A percentile compares a stretch with the other conserved stretches of the same genome.
These are phyloP conservation scores for Pantala flavescens DNA, from an alignment of 1,140 invertebrate species.

Conservation along the genomic window DNA sequence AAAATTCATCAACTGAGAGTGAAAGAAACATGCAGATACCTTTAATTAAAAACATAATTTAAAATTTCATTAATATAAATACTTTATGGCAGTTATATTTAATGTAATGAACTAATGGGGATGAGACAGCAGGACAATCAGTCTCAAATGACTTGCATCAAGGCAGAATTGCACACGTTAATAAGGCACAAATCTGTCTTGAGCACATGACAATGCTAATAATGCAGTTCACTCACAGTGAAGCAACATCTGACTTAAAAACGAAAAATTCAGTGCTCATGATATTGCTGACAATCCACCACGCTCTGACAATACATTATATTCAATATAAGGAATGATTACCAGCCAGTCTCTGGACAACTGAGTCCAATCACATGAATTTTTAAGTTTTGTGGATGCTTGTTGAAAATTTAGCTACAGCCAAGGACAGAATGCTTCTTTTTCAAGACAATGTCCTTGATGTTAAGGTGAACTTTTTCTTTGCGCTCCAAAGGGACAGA, in stretches of 20 bases:
- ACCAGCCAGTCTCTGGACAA: neutral
- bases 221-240: constrained; percentile 3
- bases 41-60: neutral
- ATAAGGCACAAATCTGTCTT: neutral
- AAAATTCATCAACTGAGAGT: neutral
- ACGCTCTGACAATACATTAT: neutral
- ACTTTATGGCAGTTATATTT: neutral
- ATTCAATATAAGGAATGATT: neutral
- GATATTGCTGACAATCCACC: neutral
- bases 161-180: neutral
- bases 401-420: constrained; percentile 19
- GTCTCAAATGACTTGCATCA: neutral
- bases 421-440: constrained; percentile 39
- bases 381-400: too few species aligned
- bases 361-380: neutral
- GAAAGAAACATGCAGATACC: neutral
- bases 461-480: constrained; percentile 60
- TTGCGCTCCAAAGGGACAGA: constrained; percentile 54
- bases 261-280: neutral
- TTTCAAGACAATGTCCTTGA: constrained; percentile 60
- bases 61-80: neutral
- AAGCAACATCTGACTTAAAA: neutral
- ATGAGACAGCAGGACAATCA: neutral
- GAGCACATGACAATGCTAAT: neutral
- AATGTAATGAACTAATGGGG: constrained; percentile 4